phyloP scores from a whole-genome alignment of 2,797 vertebrate genomes.

The Neosilurus hyrtlii region DNA sequence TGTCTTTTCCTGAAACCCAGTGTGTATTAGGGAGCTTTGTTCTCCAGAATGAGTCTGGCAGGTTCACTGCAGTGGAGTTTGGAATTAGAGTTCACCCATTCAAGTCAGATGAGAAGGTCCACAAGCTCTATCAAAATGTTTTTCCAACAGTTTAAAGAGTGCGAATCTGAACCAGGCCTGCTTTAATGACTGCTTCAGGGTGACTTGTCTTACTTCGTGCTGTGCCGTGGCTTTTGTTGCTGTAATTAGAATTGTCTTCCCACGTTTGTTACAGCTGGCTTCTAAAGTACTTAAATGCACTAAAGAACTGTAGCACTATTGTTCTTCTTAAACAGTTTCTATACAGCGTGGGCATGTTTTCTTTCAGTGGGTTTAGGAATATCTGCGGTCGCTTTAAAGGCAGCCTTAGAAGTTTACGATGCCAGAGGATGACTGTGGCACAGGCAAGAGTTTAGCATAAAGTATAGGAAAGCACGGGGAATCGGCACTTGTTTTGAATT shows the following conservation, averaged over 20 bases:
- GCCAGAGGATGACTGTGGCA: slow-evolving; percentile 30
- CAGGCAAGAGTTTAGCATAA: neutral
- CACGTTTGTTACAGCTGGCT: slow-evolving; percentile 23
- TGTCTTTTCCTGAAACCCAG: slow-evolving; percentile 33
- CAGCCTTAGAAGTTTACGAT: slow-evolving; percentile 30
- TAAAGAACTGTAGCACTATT: slow-evolving; percentile 42
- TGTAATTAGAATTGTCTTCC: slow-evolving; percentile 22
- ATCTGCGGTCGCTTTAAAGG: slow-evolving; percentile 41
- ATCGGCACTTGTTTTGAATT: slow-evolving; percentile 31
- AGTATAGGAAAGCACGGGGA: slow-evolving; percentile 15
- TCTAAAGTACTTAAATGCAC: slow-evolving; percentile 33
- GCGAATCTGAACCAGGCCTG: slow-evolving; percentile 18
- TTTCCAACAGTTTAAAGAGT: slow-evolving; percentile 32
- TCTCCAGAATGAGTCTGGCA: slow-evolving; percentile 14
- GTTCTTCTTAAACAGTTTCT: slow-evolving; percentile 22
- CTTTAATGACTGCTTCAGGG: slow-evolving; percentile 21
- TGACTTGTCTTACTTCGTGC: slow-evolving; percentile 8
- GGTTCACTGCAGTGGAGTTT: slow-evolving; percentile 20
- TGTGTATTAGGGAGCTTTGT: slow-evolving; percentile 31
- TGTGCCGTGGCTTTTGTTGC: slow-evolving; percentile 34
- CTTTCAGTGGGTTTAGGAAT: slow-evolving; percentile 45
- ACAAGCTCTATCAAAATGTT: slow-evolving; percentile 25
- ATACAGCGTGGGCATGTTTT: slow-evolving; percentile 11
- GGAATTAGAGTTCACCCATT: slow-evolving; percentile 14
- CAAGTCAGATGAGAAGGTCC: slow-evolving; percentile 18